Evolutionary conservation across 1,140 invertebrate genomes (phyloP).

Genomic region (Phocides pigmalion): DNA sequence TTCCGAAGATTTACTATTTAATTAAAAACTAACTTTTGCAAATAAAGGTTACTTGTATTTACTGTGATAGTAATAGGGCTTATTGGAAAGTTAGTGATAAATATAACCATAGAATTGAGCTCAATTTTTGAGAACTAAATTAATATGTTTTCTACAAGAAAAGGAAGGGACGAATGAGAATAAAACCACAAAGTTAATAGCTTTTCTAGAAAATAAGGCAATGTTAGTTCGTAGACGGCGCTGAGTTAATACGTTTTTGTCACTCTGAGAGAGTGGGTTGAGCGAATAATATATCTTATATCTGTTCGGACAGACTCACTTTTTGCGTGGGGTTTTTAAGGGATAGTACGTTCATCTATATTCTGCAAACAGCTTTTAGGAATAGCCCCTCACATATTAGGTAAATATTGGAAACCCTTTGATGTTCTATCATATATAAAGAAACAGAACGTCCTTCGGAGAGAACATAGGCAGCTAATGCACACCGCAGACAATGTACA

Average conservation of each 20-base stretch:
- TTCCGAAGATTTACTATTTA: too few species aligned
- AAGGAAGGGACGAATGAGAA: slow-evolving; percentile 42
- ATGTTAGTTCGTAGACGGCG: slow-evolving; percentile 51
- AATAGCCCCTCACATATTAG: too few species aligned
- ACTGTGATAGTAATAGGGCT: too few species aligned
- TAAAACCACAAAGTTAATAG: slow-evolving; percentile 53
- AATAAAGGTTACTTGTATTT: too few species aligned
- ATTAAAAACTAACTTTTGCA: too few species aligned
- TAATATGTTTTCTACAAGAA: slow-evolving; percentile 48
- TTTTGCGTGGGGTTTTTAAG: background rate
- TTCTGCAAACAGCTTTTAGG: too few species aligned
- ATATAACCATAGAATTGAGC: too few species aligned
- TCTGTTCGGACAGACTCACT: slow-evolving; percentile 9
- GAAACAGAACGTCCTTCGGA: background rate
- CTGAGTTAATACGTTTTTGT: slow-evolving; percentile 45
- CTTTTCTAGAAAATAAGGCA: slow-evolving; percentile 43
- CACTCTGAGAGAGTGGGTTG: slow-evolving; percentile 43
- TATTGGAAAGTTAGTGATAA: too few species aligned
- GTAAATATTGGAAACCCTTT: slow-evolving; percentile 9
- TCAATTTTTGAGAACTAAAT: background rate
- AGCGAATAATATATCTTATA: slow-evolving; percentile 35
- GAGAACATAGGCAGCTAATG: slow-evolving; percentile 10
- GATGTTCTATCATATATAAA: slow-evolving; percentile 8
- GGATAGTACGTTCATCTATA: background rate
- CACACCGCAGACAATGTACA: slow-evolving; percentile 18